These are phyloP conservation scores for Danaus plexippus DNA, from an alignment of 1,140 invertebrate genomes.

Conservation along the genomic window DNA sequence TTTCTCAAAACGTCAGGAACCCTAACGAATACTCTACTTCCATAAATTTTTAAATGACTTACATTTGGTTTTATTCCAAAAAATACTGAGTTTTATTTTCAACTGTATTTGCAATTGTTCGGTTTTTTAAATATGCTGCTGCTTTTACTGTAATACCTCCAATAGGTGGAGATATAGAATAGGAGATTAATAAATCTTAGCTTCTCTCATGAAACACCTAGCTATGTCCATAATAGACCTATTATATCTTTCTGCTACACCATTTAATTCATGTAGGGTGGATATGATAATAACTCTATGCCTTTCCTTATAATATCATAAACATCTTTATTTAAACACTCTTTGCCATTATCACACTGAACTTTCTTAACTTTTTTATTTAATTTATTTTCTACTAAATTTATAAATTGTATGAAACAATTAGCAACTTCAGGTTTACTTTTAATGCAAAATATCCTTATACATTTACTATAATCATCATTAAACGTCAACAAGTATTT, in stretches of 20 bases:
- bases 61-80: too few relatives aligned
- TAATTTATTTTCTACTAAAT: conserved; percentile 42
- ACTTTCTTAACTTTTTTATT: conserved; percentile 36
- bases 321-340: conserved; percentile 29
- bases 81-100: too few relatives aligned
- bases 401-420: conserved; percentile 41
- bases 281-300: too few relatives aligned
- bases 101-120: too few relatives aligned
- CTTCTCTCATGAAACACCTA: conserved; percentile 34
- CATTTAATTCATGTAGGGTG: conserved; percentile 44
- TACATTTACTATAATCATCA: too few relatives aligned
- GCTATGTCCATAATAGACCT: conserved; percentile 30
- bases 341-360: conserved; percentile 55
- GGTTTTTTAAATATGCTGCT: too few relatives aligned
- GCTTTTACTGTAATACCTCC: too few relatives aligned
- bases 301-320: too few relatives aligned
- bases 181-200: too few relatives aligned
- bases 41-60: too few relatives aligned
- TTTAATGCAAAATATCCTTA: conserved; percentile 8
- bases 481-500: conserved; percentile 22
- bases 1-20: conserved; percentile 27
- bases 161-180: too few relatives aligned
- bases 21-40: too few relatives aligned
- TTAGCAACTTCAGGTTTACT: conserved; percentile 33
- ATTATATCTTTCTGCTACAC: conserved; percentile 47